phyloP scores from a whole-genome alignment of 1,140 invertebrate genomes.

The Neodiprion fabricii region DNA sequence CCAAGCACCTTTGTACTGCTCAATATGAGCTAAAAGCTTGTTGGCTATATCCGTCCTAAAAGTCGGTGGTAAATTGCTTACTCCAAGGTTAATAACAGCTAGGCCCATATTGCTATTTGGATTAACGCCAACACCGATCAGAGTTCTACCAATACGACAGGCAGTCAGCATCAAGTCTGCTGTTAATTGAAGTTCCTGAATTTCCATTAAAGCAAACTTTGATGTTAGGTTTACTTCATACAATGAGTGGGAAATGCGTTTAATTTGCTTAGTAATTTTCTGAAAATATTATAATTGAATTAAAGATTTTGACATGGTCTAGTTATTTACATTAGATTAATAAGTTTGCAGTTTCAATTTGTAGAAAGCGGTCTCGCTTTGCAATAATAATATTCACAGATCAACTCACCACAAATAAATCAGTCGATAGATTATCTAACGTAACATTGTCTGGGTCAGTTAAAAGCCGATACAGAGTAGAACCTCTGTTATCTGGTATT shows the following conservation, averaged over 20 bases:
- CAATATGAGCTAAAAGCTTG: slow-evolving; percentile 67
- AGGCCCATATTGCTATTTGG: slow-evolving; percentile 69
- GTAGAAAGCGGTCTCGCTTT: background rate
- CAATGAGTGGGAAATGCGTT: slow-evolving; percentile 61
- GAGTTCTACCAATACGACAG: slow-evolving; percentile 67
- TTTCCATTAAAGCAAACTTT: slow-evolving; percentile 59
- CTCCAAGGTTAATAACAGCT: slow-evolving; percentile 69
- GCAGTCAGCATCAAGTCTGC: slow-evolving; percentile 70
- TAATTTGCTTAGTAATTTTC: slow-evolving; percentile 69
- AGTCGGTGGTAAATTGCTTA: slow-evolving; percentile 68
- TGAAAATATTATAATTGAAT: slow-evolving; percentile 47
- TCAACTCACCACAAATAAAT: slow-evolving; percentile 65
- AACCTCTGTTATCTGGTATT: slow-evolving; percentile 69
- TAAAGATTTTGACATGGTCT: background rate
- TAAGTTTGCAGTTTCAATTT: background rate
- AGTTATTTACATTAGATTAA: slow-evolving; percentile 17
- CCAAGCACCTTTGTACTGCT: slow-evolving; percentile 68
- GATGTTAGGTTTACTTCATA: slow-evolving; percentile 58
- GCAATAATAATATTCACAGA: slow-evolving; percentile 18
- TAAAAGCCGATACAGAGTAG: slow-evolving; percentile 68
- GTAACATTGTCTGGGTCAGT: slow-evolving; percentile 69
- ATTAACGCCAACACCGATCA: slow-evolving; percentile 68
- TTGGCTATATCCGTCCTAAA: slow-evolving; percentile 73
- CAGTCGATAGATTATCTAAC: slow-evolving; percentile 67
- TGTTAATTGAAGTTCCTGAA: slow-evolving; percentile 67